Conservation (phyloP, 2,888 invertebrate species). For the Thereva unica region DNA sequence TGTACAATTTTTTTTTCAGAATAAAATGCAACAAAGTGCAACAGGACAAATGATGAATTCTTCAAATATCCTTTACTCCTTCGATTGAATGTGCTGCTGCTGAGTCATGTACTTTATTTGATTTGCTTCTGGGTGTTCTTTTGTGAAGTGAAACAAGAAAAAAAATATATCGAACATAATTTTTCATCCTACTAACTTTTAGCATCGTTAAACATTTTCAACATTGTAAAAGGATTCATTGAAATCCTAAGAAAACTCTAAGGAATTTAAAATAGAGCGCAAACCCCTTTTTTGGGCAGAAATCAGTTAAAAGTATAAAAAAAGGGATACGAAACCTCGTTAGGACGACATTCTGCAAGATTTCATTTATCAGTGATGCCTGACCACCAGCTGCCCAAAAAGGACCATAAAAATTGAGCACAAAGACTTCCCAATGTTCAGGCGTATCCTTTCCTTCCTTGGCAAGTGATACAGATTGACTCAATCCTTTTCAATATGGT, state of each 20-base stretch:
- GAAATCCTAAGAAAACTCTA: conserved; percentile 9
- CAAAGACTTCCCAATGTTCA: conserved; percentile 20
- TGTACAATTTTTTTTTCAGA: conserved; percentile 8
- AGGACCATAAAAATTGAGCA: conserved; percentile 26
- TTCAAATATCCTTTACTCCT: conserved; percentile 13
- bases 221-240: not conserved
- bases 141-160: conserved; percentile 3
- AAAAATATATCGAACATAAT: conserved; percentile 11
- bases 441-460: conserved; percentile 17
- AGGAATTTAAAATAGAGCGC: conserved; percentile 26
- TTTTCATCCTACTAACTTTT: conserved; percentile 16
- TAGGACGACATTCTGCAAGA: conserved; percentile 26
- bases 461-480: conserved; percentile 30
- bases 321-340: conserved; percentile 1
- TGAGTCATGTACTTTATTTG: conserved; percentile 21
- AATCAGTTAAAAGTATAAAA: not conserved
- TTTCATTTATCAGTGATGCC: conserved; percentile 9
- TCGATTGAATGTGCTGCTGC: conserved; percentile 12
- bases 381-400: conserved; percentile 22
- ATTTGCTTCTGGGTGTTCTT: conserved; percentile 23
- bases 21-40: conserved; percentile 22
- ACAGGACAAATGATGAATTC: conserved; percentile 24
- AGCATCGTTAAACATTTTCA: conserved; percentile 1
- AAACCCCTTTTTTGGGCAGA: conserved; percentile 16
- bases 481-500: conserved; percentile 36